These are phyloP conservation scores for Seladonia tumulorum DNA, from an alignment of 2,888 invertebrate genomes.

Conservation along the genomic window DNA sequence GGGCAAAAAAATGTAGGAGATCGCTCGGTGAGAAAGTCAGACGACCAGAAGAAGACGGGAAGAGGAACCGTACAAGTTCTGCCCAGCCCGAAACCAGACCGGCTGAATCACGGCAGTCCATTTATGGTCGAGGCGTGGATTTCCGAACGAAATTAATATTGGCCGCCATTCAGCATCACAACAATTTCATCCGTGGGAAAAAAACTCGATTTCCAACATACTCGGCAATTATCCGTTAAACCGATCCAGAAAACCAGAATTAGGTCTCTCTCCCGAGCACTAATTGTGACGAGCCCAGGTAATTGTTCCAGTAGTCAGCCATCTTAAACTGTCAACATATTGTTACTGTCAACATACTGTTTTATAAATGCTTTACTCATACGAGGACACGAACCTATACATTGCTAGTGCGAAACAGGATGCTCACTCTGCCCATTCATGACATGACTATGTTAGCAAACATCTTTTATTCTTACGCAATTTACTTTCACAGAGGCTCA, in stretches of 20 bases:
- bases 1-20: conserved; percentile 32
- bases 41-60: conserved; percentile 19
- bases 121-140: conserved; percentile 55
- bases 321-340: too few relatives aligned
- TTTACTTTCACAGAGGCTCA: neutral
- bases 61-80: conserved; percentile 55
- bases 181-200: conserved; percentile 30
- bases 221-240: neutral
- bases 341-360: too few relatives aligned
- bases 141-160: conserved; percentile 57
- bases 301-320: neutral
- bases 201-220: neutral
- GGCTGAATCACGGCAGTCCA: conserved; percentile 61
- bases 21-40: conserved; percentile 47
- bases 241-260: neutral
- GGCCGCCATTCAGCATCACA: conserved; percentile 21
- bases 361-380: too few relatives aligned
- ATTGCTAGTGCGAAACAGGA: too few relatives aligned
- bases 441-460: too few relatives aligned
- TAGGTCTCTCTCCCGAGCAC: neutral
- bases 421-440: too few relatives aligned
- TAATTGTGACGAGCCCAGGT: neutral
- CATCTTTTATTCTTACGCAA: neutral
- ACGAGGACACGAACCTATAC: too few relatives aligned
- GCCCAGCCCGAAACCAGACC: conserved; percentile 41